A percentile compares a stretch with the other conserved stretches of the same genome.
These are phyloP conservation scores for Laupala kohalensis DNA, from an alignment of 1,140 invertebrate species.

Conservation along the genomic window DNA sequence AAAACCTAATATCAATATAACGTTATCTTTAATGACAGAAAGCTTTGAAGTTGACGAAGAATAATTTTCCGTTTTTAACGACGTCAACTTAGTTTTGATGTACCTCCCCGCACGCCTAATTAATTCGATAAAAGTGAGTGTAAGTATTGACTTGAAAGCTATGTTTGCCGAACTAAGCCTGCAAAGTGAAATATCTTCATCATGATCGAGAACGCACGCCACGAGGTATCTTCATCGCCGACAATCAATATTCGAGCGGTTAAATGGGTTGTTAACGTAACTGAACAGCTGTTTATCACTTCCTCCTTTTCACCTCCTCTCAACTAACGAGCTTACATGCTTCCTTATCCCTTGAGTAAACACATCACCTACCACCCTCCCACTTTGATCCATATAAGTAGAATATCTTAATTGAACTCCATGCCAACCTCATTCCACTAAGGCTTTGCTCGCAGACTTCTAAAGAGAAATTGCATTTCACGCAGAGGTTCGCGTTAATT, in stretches of 20 bases:
- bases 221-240: not conserved
- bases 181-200: not conserved
- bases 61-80: no score
- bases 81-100: no score
- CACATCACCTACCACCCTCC: not conserved
- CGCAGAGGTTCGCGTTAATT: not conserved
- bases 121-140: no score
- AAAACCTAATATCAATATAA: no score
- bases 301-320: not conserved
- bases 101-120: no score
- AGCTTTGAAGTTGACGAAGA: no score
- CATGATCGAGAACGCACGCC: not conserved
- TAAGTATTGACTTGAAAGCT: no score
- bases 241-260: not conserved
- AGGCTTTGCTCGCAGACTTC: not conserved
- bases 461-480: not conserved
- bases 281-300: not conserved
- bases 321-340: not conserved
- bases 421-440: no score
- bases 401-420: not conserved
- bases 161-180: no score
- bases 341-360: not conserved
- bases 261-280: not conserved
- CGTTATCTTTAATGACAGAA: no score
- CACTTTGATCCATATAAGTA: not conserved